phyloP scores from a whole-genome alignment of 2,797 vertebrate genomes.

The Siniperca obscura region DNA sequence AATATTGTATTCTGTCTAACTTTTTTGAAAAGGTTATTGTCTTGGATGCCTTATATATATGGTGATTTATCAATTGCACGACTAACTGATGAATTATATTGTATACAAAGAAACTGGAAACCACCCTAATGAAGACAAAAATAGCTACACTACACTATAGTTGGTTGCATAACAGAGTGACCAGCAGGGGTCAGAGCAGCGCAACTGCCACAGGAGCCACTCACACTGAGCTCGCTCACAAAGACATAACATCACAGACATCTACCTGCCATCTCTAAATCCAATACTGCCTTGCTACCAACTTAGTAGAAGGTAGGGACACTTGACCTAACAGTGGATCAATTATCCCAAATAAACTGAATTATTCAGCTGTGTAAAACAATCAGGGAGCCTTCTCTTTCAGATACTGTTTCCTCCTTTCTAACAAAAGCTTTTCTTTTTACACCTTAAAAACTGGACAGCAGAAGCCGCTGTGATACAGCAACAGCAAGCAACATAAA shows the following conservation, averaged over 20 bases:
- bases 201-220: conserved; percentile 28
- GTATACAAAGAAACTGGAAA: background rate
- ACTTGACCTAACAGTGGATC: conserved; percentile 75
- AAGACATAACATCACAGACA: conserved; percentile 60
- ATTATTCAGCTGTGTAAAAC: conserved; percentile 79
- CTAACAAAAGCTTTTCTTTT: conserved; percentile 54
- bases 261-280: conserved; percentile 66
- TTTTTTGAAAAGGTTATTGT: background rate
- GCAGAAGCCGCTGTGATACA: conserved; percentile 15
- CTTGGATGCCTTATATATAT: background rate
- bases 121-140: background rate
- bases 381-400: conserved; percentile 49
- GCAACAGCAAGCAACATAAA: conserved; percentile 15
- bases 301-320: conserved; percentile 60
- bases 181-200: conserved; percentile 76
- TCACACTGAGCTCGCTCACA: conserved; percentile 42
- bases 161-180: conserved; percentile 20
- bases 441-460: conserved; percentile 18
- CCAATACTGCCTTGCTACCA: conserved; percentile 50
- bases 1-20: background rate
- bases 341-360: conserved; percentile 74
- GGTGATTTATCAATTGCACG: background rate
- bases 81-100: background rate
- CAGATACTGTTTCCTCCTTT: conserved; percentile 57
- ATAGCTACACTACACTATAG: conserved; percentile 6